Evolutionary conservation across 2,797 vertebrate genomes (phyloP), one percentile per base, ranked within the genome.

Genomic region (Eremophila alpestris): DNA sequence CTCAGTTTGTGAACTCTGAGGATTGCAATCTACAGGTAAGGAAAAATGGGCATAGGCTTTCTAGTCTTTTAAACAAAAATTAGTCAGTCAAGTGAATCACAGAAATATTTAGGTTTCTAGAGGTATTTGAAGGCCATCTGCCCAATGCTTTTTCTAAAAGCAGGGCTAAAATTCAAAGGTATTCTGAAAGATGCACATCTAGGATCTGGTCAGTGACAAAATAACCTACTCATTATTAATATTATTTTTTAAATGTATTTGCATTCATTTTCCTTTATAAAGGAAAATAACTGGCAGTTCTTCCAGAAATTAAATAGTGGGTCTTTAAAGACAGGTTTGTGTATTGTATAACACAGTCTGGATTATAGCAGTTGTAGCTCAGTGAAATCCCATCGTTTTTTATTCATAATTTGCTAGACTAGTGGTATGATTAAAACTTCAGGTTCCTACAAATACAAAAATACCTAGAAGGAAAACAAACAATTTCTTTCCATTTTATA

Each of bases 261-360:
- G 5, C 11, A 74, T 71, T 46, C 4, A 54, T 78, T 58, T 76
- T 38, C 4, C 22, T 40, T 68, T 82, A 24, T 59, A 83, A 95
- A 75, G n/a, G 17, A 93, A 96, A 92, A 89, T 91, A 93, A 86
- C 40, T 84, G 86, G 38, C 59, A 48, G 9, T 75, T 92, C 68
- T 92, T 77, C 85, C 64, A 95, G 86, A 82, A 95, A 70, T 74
- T 16, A 68, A 71, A 64, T 56, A 29, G 13, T 26, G 12, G 4
- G 17, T 74, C 30, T 56, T 82, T 43, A 60, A 83, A 91, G 51
- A n/a, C 27, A 45, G 32, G 43, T 91, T 90, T 94, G 83, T 85
- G 63, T 87, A 71, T 79, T 94, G 55, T 76, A 10, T 91, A 65
- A 77, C 54, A 83, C 36, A 83, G 54, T 89, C 78, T 82, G 68